Percentiles rank a stretch among this genome's conserved stretches.
phyloP scores from a whole-genome alignment of 2,113 vertebrate genomes.

The Hoplias malabaricus region DNA sequence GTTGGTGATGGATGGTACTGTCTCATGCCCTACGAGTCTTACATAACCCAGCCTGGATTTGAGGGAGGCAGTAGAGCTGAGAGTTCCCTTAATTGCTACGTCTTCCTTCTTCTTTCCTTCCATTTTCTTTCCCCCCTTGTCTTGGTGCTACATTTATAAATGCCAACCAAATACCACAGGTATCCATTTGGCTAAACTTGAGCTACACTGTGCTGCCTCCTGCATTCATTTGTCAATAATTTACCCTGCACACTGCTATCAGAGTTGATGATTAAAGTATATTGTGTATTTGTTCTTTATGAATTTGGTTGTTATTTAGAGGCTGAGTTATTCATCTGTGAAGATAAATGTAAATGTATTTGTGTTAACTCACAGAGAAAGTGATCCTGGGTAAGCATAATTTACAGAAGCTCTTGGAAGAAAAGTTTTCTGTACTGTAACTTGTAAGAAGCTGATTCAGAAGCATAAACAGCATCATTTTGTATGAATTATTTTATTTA shows the following conservation, averaged over 20 bases:
- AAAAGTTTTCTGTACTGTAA: too few relatives aligned
- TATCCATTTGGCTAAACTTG: constrained; percentile 22
- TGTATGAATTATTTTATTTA: too few relatives aligned
- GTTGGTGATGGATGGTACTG: constrained; percentile 45
- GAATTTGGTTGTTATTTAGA: not conserved
- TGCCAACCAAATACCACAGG: constrained; percentile 55
- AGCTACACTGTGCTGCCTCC: constrained; percentile 1
- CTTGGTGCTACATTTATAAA: constrained; percentile 46
- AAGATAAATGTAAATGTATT: too few relatives aligned
- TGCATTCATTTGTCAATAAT: constrained; percentile 16
- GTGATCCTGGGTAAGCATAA: too few relatives aligned
- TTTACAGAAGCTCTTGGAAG: too few relatives aligned
- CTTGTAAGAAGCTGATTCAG: too few relatives aligned
- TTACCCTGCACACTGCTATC: constrained; percentile 4
- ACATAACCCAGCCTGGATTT: constrained; percentile 36
- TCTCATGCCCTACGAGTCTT: constrained; percentile 23
- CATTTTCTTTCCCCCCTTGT: constrained; percentile 12
- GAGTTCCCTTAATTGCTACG: constrained; percentile 39
- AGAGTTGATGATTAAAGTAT: constrained; percentile 5
- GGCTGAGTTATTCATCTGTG: too few relatives aligned
- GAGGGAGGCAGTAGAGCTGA: constrained; percentile 20
- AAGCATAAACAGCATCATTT: too few relatives aligned
- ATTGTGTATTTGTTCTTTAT: not conserved
- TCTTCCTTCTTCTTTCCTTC: constrained; percentile 13
- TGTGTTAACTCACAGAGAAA: too few relatives aligned